These are phyloP conservation scores for Sinodicranocentrus sp. DNA, from an alignment of 2,888 invertebrate species.

Conservation along the genomic window DNA sequence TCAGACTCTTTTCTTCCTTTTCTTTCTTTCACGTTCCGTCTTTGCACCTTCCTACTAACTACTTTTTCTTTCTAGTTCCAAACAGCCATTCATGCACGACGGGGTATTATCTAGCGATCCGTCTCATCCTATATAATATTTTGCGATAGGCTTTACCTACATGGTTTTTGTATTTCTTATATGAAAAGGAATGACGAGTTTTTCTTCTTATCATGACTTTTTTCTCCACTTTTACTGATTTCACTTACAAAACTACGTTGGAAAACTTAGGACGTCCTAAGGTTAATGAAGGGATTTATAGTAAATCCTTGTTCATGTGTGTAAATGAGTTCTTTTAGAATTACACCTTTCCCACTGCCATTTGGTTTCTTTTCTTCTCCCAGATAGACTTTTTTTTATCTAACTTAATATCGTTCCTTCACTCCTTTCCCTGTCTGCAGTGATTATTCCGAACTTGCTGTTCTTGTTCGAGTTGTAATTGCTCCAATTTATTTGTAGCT, in stretches of 20 bases:
- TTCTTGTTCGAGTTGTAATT: too few relatives aligned
- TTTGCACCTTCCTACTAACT: not conserved
- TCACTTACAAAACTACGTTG: too few relatives aligned
- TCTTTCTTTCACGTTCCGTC: not conserved
- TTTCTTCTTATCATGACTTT: not conserved
- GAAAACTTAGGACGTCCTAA: not conserved
- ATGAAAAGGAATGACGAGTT: not conserved
- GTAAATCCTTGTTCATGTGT: constrained; percentile 3
- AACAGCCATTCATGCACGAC: not conserved
- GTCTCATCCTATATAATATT: too few relatives aligned
- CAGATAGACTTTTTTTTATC: too few relatives aligned
- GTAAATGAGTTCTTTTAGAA: constrained; percentile 16
- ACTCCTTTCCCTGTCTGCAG: too few relatives aligned
- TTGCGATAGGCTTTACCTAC: too few relatives aligned
- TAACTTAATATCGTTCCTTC: too few relatives aligned
- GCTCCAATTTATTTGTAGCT: too few relatives aligned
- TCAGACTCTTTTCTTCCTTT: not conserved
- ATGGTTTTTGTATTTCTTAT: too few relatives aligned
- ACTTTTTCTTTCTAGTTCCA: not conserved
- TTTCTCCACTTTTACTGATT: not conserved
- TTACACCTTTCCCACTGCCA: not conserved
- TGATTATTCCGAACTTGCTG: too few relatives aligned
- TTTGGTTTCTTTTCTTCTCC: too few relatives aligned
- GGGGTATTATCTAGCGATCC: too few relatives aligned
- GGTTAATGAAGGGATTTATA: constrained; percentile 21